These are phyloP conservation scores for Poeciliopsis turrubarensis DNA, from an alignment of 2,113 vertebrate genomes.

Conservation along the genomic window DNA sequence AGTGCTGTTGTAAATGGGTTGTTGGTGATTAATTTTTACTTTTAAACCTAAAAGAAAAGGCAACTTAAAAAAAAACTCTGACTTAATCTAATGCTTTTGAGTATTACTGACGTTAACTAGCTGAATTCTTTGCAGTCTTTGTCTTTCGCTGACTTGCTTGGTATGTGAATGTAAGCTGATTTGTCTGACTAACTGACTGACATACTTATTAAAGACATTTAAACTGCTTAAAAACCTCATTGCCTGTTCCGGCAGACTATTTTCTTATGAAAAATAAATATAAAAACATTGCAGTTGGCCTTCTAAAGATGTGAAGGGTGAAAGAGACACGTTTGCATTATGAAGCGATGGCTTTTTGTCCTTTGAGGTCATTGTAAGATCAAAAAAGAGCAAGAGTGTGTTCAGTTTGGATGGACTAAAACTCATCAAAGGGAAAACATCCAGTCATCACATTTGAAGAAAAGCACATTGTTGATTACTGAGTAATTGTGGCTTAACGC, in stretches of 20 bases:
- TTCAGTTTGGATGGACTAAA: conserved; percentile 33
- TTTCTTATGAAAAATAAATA: conserved; percentile 16
- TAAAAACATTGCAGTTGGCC: conserved; percentile 17
- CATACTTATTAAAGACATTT: conserved; percentile 21
- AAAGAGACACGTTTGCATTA: conserved; percentile 32
- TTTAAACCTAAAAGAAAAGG: no score
- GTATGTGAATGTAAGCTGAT: neutral
- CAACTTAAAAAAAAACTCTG: neutral
- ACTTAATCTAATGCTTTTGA: neutral
- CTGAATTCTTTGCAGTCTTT: neutral
- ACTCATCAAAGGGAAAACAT: conserved; percentile 14
- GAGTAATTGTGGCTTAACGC: conserved; percentile 61
- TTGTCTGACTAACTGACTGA: conserved; percentile 7
- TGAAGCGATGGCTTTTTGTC: conserved; percentile 26
- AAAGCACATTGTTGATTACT: conserved; percentile 37
- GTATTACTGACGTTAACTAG: neutral
- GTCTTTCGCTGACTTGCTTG: neutral
- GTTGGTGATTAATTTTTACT: no score
- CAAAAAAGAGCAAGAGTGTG: neutral
- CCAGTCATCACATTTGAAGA: conserved; percentile 17
- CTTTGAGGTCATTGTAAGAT: neutral
- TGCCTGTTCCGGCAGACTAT: conserved; percentile 10
- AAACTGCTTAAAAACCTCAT: conserved; percentile 2
- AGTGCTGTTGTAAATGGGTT: no score
- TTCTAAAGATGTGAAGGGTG: conserved; percentile 24